Percentiles rank a stretch among this genome's conserved stretches.
phyloP scores from a whole-genome alignment of 2,888 invertebrate genomes.

The Scrobipalpa atriplicella region DNA sequence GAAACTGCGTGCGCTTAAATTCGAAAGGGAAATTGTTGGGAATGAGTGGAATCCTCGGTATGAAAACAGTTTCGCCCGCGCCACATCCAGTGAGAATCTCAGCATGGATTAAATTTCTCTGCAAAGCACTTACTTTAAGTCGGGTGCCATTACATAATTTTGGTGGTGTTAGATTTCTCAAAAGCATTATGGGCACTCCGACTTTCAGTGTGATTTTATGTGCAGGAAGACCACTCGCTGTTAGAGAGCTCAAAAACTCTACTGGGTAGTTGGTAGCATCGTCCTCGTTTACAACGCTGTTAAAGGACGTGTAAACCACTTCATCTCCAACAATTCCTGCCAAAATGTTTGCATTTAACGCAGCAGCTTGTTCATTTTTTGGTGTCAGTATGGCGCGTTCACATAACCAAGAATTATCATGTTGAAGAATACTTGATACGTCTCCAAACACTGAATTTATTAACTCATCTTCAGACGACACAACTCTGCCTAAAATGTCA shows the following conservation, averaged over 20 bases:
- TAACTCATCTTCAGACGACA: background rate
- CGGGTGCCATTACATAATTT: slow-evolving; percentile 11
- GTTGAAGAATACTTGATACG: background rate
- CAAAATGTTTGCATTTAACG: background rate
- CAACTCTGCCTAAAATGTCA: background rate
- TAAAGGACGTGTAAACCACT: background rate
- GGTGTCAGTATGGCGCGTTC: background rate
- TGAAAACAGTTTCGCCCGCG: too few species aligned
- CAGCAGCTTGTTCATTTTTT: background rate
- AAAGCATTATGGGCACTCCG: too few species aligned
- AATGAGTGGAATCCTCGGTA: slow-evolving; percentile 19
- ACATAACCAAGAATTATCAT: slow-evolving; percentile 4
- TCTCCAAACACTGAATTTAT: background rate
- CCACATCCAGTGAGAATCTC: slow-evolving; percentile 27
- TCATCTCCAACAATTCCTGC: background rate
- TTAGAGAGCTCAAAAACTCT: background rate
- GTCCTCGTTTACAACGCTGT: slow-evolving; percentile 6
- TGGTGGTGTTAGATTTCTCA: slow-evolving; percentile 17
- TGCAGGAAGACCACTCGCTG: background rate
- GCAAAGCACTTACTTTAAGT: slow-evolving; percentile 20
- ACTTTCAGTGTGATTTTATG: background rate
- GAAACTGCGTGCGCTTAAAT: slow-evolving; percentile 19
- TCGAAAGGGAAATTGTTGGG: slow-evolving; percentile 16
- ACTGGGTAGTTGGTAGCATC: background rate
- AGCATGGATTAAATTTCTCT: slow-evolving; percentile 26